Conservation (phyloP, 2,888 invertebrate genomes). For the Eurytoma californica region DNA sequence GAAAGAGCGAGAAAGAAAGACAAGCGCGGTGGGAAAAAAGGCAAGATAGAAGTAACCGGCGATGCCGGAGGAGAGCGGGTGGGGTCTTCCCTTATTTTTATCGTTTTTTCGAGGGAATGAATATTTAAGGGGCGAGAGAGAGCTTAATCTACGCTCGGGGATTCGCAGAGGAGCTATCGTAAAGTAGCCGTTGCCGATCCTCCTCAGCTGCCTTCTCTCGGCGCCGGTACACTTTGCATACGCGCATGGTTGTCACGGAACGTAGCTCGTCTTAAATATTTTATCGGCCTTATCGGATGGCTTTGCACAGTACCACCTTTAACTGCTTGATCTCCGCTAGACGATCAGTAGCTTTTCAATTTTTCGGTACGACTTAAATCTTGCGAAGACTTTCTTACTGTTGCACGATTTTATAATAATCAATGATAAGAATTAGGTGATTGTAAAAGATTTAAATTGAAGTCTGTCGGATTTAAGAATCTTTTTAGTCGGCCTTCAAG, state of each 20-base stretch:
- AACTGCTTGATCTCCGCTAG: conserved; percentile 10
- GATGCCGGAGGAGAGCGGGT: conserved; percentile 42
- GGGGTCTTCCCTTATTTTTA: conserved; percentile 75
- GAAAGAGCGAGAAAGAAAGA: conserved; percentile 2
- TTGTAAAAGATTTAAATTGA: no score
- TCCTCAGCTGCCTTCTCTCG: conserved; percentile 30
- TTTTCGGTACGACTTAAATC: no score
- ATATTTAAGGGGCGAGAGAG: conserved; percentile 77
- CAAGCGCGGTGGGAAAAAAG: conserved; percentile 32
- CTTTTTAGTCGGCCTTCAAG: no score
- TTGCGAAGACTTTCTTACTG: no score
- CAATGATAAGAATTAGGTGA: no score
- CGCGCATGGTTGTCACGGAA: conserved; percentile 47
- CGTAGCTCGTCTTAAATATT: conserved; percentile 64
- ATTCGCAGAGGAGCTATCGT: conserved; percentile 71
- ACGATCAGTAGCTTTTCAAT: no score
- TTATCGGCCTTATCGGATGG: conserved; percentile 62
- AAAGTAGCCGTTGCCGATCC: conserved; percentile 63
- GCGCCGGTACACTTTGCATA: neutral
- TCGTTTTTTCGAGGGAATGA: conserved; percentile 77
- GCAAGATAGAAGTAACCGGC: conserved; percentile 41
- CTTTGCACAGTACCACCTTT: conserved; percentile 45
- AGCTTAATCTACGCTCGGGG: conserved; percentile 79
- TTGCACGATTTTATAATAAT: no score
- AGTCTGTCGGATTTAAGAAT: no score